phyloP scores from a whole-genome alignment of 2,113 vertebrate species.

The Trochalopteron elliotii region DNA sequence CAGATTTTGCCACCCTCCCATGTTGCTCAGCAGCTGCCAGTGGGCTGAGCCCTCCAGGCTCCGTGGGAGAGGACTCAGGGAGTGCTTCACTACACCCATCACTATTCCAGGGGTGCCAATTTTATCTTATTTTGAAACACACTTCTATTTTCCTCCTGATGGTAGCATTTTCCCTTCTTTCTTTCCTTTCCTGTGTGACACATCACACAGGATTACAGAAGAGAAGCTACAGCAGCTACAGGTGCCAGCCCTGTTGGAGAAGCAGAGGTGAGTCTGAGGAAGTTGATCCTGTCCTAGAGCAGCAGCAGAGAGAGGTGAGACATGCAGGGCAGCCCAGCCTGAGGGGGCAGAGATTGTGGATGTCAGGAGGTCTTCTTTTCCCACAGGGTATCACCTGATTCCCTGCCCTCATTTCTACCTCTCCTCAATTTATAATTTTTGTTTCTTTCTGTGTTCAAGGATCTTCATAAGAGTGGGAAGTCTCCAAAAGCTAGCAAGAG shows the following conservation, averaged over 20 bases:
- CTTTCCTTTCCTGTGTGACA: background rate
- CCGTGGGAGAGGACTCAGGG: background rate
- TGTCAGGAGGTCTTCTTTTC: background rate
- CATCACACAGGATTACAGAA: background rate
- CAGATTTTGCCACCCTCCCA: fast-evolving
- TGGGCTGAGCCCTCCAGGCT: background rate
- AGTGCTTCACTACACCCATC: background rate
- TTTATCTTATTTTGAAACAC: background rate
- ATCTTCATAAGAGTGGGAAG: background rate
- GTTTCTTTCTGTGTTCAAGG: background rate
- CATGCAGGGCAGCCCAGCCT: background rate
- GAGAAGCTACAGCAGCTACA: background rate
- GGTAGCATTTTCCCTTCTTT: background rate
- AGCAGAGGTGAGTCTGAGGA: background rate
- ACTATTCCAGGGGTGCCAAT: fast-evolving
- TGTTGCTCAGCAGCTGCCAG: fast-evolving
- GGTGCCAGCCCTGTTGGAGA: fast-evolving
- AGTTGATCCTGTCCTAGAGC: background rate
- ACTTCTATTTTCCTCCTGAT: background rate
- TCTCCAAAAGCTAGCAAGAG: background rate
- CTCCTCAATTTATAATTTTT: background rate
- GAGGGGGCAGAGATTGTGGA: background rate
- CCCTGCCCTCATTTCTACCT: background rate
- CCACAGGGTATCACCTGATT: background rate
- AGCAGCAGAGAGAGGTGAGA: background rate